Conservation (phyloP, 1,140 invertebrate genomes). For the Lordiphosa mommai region DNA sequence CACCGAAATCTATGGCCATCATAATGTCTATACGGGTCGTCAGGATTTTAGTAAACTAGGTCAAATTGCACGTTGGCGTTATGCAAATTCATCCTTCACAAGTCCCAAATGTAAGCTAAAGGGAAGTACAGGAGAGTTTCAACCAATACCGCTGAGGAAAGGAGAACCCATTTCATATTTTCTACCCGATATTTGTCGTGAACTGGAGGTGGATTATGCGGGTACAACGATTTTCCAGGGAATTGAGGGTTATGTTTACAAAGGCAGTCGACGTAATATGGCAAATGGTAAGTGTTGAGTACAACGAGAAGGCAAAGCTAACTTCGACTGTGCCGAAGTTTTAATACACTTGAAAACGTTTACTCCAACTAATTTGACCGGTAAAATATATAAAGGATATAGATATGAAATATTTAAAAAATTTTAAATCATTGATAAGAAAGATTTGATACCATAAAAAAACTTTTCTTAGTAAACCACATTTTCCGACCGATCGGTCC, state of each 20-base stretch:
- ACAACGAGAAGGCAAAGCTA: too few species aligned
- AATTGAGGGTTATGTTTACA: conserved; percentile 82
- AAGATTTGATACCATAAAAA: too few species aligned
- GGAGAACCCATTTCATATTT: conserved; percentile 84
- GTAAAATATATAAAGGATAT: too few species aligned
- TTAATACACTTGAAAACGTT: too few species aligned
- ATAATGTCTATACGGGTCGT: conserved; percentile 86
- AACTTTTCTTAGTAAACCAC: too few species aligned
- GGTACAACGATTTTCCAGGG: conserved; percentile 81
- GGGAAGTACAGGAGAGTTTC: conserved; percentile 89
- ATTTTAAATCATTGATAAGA: too few species aligned
- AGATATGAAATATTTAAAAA: too few species aligned
- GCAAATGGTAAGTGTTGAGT: conserved; percentile 83
- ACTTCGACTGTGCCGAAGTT: too few species aligned
- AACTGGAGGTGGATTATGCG: conserved; percentile 81
- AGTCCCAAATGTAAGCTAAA: conserved; percentile 82
- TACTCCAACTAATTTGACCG: too few species aligned
- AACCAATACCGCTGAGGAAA: conserved; percentile 83
- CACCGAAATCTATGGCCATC: conserved; percentile 85
- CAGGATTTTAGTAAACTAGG: conserved; percentile 83
- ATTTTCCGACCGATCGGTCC: too few species aligned
- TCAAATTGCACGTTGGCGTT: conserved; percentile 85
- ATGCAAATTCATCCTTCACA: conserved; percentile 81
- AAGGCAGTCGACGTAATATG: conserved; percentile 81
- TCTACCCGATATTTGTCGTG: conserved; percentile 85